These are phyloP conservation scores for Andrena dorsata DNA, from an alignment of 2,888 invertebrate species.

Conservation along the genomic window DNA sequence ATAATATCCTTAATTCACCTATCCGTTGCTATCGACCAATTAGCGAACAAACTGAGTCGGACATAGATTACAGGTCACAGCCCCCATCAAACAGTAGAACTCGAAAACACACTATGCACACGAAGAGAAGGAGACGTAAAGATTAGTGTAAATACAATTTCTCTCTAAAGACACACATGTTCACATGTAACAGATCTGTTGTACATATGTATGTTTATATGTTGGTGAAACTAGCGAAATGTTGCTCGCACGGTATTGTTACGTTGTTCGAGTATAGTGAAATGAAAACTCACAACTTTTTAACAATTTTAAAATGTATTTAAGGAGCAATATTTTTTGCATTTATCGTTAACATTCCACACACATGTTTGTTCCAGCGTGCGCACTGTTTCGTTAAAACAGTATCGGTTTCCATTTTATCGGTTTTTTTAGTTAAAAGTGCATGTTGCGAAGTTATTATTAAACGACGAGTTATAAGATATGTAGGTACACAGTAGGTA, in stretches of 20 bases:
- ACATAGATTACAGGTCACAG: constrained; percentile 73
- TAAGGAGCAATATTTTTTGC: constrained; percentile 14
- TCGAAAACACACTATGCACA: constrained; percentile 26
- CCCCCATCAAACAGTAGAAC: constrained; percentile 61
- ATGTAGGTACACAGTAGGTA: not conserved
- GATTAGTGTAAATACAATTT: not conserved
- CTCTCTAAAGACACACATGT: not conserved
- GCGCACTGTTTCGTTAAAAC: not conserved
- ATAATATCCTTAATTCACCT: constrained; percentile 68
- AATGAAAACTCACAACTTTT: not conserved
- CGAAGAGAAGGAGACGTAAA: constrained; percentile 70
- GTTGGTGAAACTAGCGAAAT: constrained; percentile 6
- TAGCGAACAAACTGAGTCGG: constrained; percentile 69
- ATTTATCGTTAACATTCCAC: constrained; percentile 47
- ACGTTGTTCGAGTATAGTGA: constrained; percentile 3
- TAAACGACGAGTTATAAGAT: constrained; percentile 5
- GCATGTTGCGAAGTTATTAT: too few relatives aligned
- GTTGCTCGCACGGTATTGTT: not conserved
- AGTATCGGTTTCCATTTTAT: not conserved
- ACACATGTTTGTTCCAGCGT: not conserved
- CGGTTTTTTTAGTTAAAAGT: not conserved
- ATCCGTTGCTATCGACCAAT: constrained; percentile 67
- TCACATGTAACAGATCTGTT: not conserved
- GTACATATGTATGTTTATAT: constrained; percentile 40
- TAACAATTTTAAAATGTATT: constrained; percentile 13